Base-by-base conservation (phyloP, 2,888 invertebrate species). In the Pseudococcus jackbeardsleyi region DNA sequence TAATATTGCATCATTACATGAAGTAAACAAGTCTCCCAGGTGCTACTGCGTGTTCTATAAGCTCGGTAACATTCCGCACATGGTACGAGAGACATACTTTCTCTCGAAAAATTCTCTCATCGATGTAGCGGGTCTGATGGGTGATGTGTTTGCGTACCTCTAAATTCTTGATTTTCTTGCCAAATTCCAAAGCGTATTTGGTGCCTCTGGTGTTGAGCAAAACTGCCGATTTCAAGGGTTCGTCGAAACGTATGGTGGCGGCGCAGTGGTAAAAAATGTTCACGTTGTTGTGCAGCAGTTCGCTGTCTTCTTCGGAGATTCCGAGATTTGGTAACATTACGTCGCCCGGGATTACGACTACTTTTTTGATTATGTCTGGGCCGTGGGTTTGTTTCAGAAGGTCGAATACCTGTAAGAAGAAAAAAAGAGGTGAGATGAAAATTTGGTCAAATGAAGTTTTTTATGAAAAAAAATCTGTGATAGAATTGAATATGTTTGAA, bases 131-230 rank as follows among this genome's bases (percentile, higher is more conserved):
- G 50, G 50, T 15, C 15, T 8, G 15, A 0, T 50, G 50, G 50
- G 12, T 8, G 15, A 42, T 50, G 42, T 8, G 42, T 42, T 42
- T 50, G 15, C 48, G 48, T n/a, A 95, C 96, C 92, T 94, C 92
- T 82, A 99, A 92, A 9, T 96, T 93, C 91, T 95, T 95, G 91
- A 94, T 93, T 89, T 92, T 92, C 91, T 95, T 95, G 85, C 96
- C 98, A 88, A 99, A 91, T 12, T 96, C 95, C 89, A 99, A 91
- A 93, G 99, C 95, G 89, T 95, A 94, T 91, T 96, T 96, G 0
- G 98, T 98, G 64, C 98, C 99, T 89, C 97, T 93, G 0, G 98
- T 96, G 92, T 99, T 99, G 92, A 99, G 93, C 88, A 98, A 93
- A 9, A 99, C 96, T 0, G 99, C 98, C 90, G 94, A 95, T 91